These are phyloP conservation scores for Drosophila sturtevanti DNA, from an alignment of 1,140 invertebrate species.

Conservation along the genomic window DNA sequence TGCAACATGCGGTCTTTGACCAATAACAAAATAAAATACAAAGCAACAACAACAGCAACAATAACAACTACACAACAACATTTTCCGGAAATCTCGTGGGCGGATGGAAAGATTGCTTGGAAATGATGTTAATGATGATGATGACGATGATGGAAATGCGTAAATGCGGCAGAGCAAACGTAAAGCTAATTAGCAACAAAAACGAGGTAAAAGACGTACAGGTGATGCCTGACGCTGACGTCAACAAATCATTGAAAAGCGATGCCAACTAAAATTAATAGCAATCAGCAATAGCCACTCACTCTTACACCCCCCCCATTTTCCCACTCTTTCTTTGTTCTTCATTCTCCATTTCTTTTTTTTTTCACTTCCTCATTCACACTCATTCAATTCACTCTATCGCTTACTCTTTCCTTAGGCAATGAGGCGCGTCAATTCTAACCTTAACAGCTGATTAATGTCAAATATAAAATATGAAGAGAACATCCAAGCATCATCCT, in stretches of 20 bases:
- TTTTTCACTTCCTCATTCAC: background rate
- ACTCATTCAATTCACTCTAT: background rate
- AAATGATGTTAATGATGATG: too few relatives aligned
- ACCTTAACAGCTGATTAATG: conserved; percentile 56
- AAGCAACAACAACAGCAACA: conserved; percentile 17
- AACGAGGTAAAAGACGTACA: conserved; percentile 36
- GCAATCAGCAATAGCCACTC: conserved; percentile 9
- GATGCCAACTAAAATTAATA: conserved; percentile 35
- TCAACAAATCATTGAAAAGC: conserved; percentile 27
- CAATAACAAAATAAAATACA: background rate
- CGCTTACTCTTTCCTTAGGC: background rate
- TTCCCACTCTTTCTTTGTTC: too few relatives aligned
- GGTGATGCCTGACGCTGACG: conserved; percentile 39
- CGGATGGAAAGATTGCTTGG: conserved; percentile 13
- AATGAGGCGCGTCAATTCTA: conserved; percentile 1
- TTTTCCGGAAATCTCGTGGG: conserved; percentile 46
- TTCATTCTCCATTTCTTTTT: too few relatives aligned
- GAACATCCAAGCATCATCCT: background rate
- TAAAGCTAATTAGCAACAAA: conserved; percentile 58
- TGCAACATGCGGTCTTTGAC: background rate
- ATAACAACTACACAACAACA: background rate
- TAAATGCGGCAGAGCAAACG: conserved; percentile 36
- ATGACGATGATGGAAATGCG: conserved; percentile 38
- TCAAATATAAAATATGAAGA: conserved; percentile 11
- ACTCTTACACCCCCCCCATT: background rate